These are phyloP conservation scores for Alethe castanea DNA, from an alignment of 2,113 vertebrate species.

Conservation along the genomic window DNA sequence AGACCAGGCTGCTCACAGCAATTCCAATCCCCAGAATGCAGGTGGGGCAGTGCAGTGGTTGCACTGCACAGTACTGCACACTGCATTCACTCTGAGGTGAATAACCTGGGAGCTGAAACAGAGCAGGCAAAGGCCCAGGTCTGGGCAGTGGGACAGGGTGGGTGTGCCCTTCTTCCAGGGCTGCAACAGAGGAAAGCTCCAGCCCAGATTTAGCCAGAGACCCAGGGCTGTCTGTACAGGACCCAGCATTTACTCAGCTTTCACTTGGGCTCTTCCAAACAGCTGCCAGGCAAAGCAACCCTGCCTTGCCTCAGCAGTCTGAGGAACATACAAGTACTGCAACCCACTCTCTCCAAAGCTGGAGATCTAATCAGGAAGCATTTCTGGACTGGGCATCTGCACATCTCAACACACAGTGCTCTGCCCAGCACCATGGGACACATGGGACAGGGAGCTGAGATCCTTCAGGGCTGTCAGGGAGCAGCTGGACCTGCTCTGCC, in stretches of 20 bases:
- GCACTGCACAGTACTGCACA: background rate
- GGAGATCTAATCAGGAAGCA: background rate
- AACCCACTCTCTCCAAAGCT: background rate
- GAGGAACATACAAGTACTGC: background rate
- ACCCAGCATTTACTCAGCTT: background rate
- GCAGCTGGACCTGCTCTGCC: background rate
- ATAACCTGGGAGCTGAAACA: background rate
- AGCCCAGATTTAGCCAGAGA: background rate
- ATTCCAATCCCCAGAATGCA: background rate
- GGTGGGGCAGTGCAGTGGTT: background rate
- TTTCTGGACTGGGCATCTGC: background rate
- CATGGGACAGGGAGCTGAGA: background rate
- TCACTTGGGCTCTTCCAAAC: background rate
- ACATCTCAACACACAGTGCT: background rate
- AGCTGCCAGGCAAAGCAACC: background rate
- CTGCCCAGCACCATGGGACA: background rate
- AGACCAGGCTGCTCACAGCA: background rate
- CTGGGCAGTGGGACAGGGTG: background rate
- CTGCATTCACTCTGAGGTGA: background rate
- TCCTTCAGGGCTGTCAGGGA: background rate
- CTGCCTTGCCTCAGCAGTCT: background rate
- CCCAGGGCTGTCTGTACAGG: background rate
- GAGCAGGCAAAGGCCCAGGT: background rate
- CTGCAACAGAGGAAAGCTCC: background rate
- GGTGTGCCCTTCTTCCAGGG: background rate